Evolutionary conservation across 64 coral and sea anemone species (phyloP).

Genomic region (Montipora capricornis): DNA sequence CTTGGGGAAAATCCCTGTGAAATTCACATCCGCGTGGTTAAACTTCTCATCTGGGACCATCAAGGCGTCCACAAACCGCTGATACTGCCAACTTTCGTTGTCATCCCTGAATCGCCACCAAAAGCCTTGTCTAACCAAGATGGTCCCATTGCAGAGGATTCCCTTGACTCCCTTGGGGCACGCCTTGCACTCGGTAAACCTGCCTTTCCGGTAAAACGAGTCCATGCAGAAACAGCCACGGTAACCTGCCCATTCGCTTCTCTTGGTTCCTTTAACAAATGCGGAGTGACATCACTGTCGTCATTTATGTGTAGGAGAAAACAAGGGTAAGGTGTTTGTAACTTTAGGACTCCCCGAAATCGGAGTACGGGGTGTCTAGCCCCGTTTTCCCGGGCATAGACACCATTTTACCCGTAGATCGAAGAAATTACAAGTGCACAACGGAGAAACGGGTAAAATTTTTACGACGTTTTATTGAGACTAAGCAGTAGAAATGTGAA

Average conservation of each 20-base stretch:
- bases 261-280: constrained; percentile 61
- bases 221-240: constrained; percentile 90
- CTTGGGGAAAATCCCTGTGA: constrained; percentile 74
- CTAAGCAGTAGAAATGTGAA: too few species aligned
- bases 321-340: too few species aligned
- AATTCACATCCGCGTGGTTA: constrained; percentile 74
- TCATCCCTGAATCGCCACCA: constrained; percentile 83
- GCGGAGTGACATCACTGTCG: neutral
- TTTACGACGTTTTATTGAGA: too few species aligned
- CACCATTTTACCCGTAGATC: too few species aligned
- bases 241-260: constrained; percentile 79
- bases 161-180: constrained; percentile 61
- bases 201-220: constrained; percentile 78
- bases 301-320: too few species aligned
- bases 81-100: constrained; percentile 66
- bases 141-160: constrained; percentile 78
- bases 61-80: constrained; percentile 78
- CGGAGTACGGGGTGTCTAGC: too few species aligned
- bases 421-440: too few species aligned
- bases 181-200: constrained; percentile 57
- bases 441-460: too few species aligned
- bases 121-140: constrained; percentile 75
- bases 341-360: too few species aligned
- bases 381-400: too few species aligned
- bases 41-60: constrained; percentile 70